phyloP scores from a whole-genome alignment of 2,888 invertebrate species.

The Dione vanillae region DNA sequence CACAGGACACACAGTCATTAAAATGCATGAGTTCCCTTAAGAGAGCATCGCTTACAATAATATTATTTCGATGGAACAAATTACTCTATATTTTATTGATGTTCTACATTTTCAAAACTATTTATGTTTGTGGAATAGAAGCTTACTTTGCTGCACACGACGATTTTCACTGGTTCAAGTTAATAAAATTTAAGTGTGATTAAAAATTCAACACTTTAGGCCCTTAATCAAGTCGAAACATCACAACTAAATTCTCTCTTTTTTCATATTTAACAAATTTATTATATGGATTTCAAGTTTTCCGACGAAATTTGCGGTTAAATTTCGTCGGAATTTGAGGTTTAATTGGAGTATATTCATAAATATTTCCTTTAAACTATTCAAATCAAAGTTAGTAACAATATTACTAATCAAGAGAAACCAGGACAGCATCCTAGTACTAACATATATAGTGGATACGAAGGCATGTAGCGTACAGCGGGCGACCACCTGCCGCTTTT shows the following conservation, averaged over 20 bases:
- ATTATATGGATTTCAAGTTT: not conserved
- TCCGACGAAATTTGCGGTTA: not conserved
- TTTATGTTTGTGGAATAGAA: not conserved
- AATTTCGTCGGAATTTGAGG: not conserved
- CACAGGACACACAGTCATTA: conserved; percentile 13
- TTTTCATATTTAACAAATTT: no score
- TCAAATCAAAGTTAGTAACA: not conserved
- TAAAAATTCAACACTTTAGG: no score
- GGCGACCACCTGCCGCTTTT: conserved; percentile 46
- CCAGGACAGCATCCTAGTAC: not conserved
- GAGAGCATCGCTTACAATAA: conserved; percentile 8
- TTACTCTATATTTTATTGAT: conserved; percentile 6
- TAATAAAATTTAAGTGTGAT: not conserved
- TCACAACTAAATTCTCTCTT: no score
- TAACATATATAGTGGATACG: not conserved
- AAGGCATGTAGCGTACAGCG: conserved; percentile 18
- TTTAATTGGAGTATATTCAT: not conserved
- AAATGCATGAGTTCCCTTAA: conserved; percentile 19
- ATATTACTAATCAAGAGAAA: not conserved
- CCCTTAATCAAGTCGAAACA: no score
- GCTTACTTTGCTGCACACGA: not conserved
- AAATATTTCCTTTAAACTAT: not conserved
- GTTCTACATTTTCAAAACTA: not conserved
- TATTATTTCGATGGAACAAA: conserved; percentile 15
- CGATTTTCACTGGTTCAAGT: not conserved